A percentile compares a stretch with the other conserved stretches of the same genome.
Conservation (phyloP, 23 tunicate genomes). For the Styela clava region DNA sequence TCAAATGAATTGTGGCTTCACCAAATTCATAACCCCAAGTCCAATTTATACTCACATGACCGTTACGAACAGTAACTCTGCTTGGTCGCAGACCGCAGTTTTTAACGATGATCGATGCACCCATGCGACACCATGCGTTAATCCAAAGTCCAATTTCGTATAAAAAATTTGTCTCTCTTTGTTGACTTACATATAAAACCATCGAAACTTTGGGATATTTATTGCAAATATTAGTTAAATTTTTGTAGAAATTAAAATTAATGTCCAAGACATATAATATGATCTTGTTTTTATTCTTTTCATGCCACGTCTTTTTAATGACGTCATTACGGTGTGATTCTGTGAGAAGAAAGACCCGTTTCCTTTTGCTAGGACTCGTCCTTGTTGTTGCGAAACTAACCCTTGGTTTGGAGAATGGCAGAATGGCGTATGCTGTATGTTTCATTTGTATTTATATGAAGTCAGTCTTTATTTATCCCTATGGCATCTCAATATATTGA, state of each 20-base stretch:
- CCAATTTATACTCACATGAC: too few relatives aligned
- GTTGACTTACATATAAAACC: background rate
- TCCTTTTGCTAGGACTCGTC: background rate
- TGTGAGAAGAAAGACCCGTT: constrained; percentile 9
- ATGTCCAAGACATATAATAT: constrained; percentile 34
- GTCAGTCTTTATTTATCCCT: too few relatives aligned
- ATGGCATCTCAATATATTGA: too few relatives aligned
- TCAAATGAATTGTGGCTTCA: too few relatives aligned
- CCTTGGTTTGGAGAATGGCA: background rate
- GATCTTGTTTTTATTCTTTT: constrained; percentile 39
- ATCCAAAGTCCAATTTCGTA: background rate
- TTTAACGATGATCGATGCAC: too few relatives aligned
- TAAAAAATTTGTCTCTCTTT: background rate
- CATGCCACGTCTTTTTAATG: constrained; percentile 91
- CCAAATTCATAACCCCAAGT: too few relatives aligned
- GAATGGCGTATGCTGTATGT: too few relatives aligned
- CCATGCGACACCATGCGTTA: background rate
- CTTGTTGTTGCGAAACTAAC: background rate
- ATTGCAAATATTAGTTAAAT: background rate
- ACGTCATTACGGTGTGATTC: constrained; percentile 43
- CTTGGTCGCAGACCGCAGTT: too few relatives aligned
- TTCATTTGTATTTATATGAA: too few relatives aligned
- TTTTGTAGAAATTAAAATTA: too few relatives aligned
- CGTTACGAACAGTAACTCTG: too few relatives aligned
- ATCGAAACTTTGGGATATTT: background rate